Percentiles rank a stretch among this genome's conserved stretches.
Evolutionary conservation across 2,797 vertebrate genomes (phyloP).

Genomic region (Toxotes lorentzi): DNA sequence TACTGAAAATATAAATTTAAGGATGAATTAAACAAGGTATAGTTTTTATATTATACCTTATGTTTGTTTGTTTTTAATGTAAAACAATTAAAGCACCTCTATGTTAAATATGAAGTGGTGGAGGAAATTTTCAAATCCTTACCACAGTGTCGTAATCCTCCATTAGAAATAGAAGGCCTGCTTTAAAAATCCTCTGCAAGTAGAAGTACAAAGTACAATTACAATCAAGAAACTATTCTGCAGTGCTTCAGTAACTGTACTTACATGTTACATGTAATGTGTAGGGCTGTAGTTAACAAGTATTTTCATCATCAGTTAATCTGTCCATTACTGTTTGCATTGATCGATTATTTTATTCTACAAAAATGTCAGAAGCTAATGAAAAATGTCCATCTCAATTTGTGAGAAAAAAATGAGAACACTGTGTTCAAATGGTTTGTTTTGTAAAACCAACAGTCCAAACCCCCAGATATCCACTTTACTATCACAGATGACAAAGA

Average conservation of each 20-base stretch:
- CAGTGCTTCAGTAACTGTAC: background rate
- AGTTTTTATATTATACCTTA: background rate
- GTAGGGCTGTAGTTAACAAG: too few species aligned
- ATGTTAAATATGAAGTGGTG: background rate
- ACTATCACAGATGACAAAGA: background rate
- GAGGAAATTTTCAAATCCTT: too few species aligned
- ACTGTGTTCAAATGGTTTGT: background rate
- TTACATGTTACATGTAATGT: background rate
- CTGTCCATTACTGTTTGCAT: background rate
- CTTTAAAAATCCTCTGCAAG: too few species aligned
- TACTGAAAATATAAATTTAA: background rate
- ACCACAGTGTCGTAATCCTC: too few species aligned
- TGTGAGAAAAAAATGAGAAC: background rate
- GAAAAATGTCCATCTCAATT: background rate
- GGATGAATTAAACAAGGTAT: background rate
- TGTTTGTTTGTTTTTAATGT: background rate
- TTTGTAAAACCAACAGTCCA: background rate
- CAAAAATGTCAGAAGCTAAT: background rate
- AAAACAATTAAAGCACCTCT: background rate
- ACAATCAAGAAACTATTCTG: background rate
- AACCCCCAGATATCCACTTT: background rate
- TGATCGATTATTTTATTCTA: background rate
- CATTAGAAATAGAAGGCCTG: too few species aligned
- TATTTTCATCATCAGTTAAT: background rate
- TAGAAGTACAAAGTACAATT: too few species aligned